Conservation (phyloP, 2,113 vertebrate species). For the Corythornis cristatus region DNA sequence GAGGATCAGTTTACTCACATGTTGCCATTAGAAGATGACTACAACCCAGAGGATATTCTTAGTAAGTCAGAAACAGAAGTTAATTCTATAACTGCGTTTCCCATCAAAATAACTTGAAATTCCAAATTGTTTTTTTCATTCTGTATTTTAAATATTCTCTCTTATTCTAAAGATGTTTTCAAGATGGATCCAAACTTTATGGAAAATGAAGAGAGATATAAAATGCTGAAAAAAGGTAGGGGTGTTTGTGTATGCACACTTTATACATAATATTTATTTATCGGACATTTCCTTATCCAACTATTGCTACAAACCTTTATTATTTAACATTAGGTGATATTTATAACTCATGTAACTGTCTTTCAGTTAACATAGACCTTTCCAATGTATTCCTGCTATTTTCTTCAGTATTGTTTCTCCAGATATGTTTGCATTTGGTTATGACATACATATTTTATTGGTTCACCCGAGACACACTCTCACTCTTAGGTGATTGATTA, state of each 20-base stretch:
- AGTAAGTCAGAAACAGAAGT: slow-evolving; percentile 78
- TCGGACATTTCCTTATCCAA: neutral
- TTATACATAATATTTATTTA: neutral
- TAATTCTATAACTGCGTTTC: neutral
- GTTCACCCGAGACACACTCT: neutral
- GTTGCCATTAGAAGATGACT: slow-evolving; percentile 96
- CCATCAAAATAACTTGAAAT: neutral
- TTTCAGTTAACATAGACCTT: neutral
- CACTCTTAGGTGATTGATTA: neutral
- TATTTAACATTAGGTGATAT: neutral
- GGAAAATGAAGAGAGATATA: slow-evolving; percentile 98
- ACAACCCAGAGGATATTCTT: slow-evolving; percentile 91
- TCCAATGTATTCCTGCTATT: neutral
- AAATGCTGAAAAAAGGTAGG: slow-evolving; percentile 90
- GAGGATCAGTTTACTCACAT: slow-evolving; percentile 98
- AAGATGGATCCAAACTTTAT: slow-evolving; percentile 96
- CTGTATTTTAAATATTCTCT: slow-evolving; percentile 8
- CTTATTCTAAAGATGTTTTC: slow-evolving; percentile 88
- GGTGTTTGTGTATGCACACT: fast-evolving
- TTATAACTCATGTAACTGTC: neutral
- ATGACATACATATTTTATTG: neutral
- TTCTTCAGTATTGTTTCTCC: neutral
- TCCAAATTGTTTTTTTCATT: neutral
- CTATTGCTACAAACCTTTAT: neutral
- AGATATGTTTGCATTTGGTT: neutral